A percentile compares a stretch with the other conserved stretches of the same genome.
Evolutionary conservation across 2,113 vertebrate species (phyloP).

Genomic region (Apodemus sylvaticus): DNA sequence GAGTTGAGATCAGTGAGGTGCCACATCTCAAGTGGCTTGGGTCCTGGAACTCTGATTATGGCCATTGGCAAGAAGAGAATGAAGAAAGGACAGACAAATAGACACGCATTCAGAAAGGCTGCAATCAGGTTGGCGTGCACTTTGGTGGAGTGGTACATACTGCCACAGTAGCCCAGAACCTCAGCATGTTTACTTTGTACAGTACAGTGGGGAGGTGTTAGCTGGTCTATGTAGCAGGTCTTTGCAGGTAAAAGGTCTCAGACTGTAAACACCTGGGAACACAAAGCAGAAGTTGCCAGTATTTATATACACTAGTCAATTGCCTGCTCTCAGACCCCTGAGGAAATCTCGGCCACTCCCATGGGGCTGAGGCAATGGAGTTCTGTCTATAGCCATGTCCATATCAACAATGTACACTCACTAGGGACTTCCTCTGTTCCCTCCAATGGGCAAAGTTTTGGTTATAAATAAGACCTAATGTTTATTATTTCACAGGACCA

Average conservation of each 20-base stretch:
- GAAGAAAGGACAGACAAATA: background rate
- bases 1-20: background rate
- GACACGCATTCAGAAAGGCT: background rate
- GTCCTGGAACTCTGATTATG: background rate
- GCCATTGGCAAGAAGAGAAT: background rate
- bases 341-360: background rate
- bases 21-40: background rate
- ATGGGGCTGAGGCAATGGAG: background rate
- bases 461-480: conserved; percentile 2
- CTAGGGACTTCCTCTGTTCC: background rate
- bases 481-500: background rate
- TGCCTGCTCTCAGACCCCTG: background rate
- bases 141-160: background rate
- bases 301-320: background rate
- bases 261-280: background rate
- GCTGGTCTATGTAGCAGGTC: background rate
- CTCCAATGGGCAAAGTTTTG: background rate
- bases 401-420: background rate
- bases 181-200: background rate
- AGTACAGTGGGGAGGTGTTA: background rate
- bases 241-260: background rate
- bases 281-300: background rate
- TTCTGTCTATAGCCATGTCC: background rate
- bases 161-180: background rate
- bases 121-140: too few species aligned